These are phyloP conservation scores for Philaenus spumarius DNA, from an alignment of 1,140 invertebrate genomes.

Conservation along the genomic window DNA sequence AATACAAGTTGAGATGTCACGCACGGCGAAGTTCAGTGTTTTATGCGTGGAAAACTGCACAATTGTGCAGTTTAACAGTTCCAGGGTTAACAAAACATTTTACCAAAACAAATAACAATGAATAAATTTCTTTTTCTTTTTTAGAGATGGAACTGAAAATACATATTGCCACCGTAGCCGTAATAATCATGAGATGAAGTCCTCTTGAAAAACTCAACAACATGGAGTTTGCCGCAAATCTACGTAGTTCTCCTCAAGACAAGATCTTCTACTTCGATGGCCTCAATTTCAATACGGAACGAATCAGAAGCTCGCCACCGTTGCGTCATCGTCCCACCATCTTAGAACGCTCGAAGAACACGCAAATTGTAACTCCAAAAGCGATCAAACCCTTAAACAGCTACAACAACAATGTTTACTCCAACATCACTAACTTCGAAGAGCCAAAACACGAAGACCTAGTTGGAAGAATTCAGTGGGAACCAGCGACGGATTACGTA, in stretches of 20 bases:
- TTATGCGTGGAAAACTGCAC: too few species aligned
- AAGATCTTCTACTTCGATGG: conserved; percentile 12
- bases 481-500: neutral
- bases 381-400: conserved; percentile 1
- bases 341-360: conserved; percentile 2
- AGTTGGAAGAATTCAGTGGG: neutral
- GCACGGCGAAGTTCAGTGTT: too few species aligned
- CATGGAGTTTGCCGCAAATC: too few species aligned
- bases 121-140: too few species aligned
- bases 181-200: too few species aligned
- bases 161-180: too few species aligned
- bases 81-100: too few species aligned
- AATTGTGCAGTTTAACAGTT: too few species aligned
- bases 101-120: too few species aligned
- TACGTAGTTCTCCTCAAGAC: neutral
- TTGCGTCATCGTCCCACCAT: neutral
- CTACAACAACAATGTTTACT: conserved; percentile 3
- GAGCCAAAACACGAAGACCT: neutral
- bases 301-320: neutral
- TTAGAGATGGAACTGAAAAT: too few species aligned
- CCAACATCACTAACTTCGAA: neutral
- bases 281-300: neutral
- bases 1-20: too few species aligned
- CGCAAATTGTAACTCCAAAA: neutral
- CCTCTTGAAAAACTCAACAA: too few species aligned